phyloP scores from a whole-genome alignment of 1,140 invertebrate genomes.

The Zaprionus capensis region DNA sequence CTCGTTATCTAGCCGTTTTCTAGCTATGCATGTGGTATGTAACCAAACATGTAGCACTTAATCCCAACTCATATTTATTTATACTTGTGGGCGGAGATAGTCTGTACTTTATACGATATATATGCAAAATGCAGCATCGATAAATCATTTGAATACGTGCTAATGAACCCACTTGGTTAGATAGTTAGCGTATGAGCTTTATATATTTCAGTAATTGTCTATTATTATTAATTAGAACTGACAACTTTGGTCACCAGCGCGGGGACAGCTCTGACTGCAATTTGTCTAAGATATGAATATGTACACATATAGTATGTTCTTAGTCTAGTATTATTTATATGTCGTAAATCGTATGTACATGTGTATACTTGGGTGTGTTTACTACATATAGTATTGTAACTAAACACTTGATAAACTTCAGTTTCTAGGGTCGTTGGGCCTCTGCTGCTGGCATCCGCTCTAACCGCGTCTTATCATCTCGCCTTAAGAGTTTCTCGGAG shows the following conservation, averaged over 20 bases:
- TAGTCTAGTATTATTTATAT: neutral
- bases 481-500: conserved; percentile 15
- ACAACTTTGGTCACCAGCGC: conserved; percentile 6
- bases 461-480: conserved; percentile 2
- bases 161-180: conserved; percentile 33
- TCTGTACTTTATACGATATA: conserved; percentile 16
- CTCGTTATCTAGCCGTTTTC: neutral
- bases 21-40: neutral
- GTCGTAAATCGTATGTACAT: neutral
- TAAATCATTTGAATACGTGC: conserved; percentile 49
- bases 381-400: neutral
- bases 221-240: conserved; percentile 6
- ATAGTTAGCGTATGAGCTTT: conserved; percentile 25
- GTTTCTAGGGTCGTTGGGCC: conserved; percentile 34
- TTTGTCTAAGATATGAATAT: conserved; percentile 2
- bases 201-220: conserved; percentile 13
- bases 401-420: conserved; percentile 21
- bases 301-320: neutral
- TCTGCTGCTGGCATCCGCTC: conserved; percentile 32
- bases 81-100: conserved; percentile 15
- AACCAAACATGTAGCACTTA: neutral
- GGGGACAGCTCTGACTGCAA: neutral
- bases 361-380: neutral
- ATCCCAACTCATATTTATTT: neutral
- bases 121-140: conserved; percentile 11